Percentiles rank a stretch among this genome's conserved stretches.
phyloP scores from a whole-genome alignment of 2,888 invertebrate genomes.

The Carpatolechia fugitivella region DNA sequence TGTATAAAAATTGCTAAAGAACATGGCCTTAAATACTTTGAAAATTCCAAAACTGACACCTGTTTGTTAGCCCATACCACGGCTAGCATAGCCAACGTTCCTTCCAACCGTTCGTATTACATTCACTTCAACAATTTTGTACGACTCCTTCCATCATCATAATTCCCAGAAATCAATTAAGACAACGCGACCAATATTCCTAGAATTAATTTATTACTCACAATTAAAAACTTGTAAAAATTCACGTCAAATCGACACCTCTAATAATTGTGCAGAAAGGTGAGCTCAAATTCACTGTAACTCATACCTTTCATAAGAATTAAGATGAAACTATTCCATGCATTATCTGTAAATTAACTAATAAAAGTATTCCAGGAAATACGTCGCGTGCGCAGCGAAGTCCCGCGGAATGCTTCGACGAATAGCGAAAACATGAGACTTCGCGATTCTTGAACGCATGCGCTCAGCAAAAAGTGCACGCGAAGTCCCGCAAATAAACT shows the following conservation, averaged over 20 bases:
- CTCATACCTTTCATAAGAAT: background rate
- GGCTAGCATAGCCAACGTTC: background rate
- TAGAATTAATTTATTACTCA: background rate
- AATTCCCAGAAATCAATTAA: background rate
- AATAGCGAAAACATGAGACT: background rate
- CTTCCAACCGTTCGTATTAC: background rate
- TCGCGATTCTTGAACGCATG: background rate
- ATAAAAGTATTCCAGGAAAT: background rate
- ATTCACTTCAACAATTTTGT: background rate
- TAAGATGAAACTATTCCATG: background rate
- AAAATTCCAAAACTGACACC: background rate
- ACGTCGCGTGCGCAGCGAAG: background rate
- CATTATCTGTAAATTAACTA: background rate
- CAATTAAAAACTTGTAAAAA: conserved; percentile 1
- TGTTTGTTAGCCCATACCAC: background rate
- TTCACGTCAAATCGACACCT: conserved; percentile 1
- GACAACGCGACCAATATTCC: background rate
- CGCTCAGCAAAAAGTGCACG: background rate
- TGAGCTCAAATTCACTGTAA: conserved; percentile 1
- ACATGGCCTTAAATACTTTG: background rate
- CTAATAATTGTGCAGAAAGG: background rate
- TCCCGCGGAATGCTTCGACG: background rate
- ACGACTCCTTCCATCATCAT: background rate
- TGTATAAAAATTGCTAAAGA: too few species aligned
- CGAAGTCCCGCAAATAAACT: background rate